Evolutionary conservation across 2,113 vertebrate species (phyloP).

Genomic region (Pan troglodytes): NHGRI_mPanTro3-v2.1_pri NC_072408.2:35691501-35692000

Average conservation of each 20-base stretch:
- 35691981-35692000: neutral
- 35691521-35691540: neutral
- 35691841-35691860: neutral
- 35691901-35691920: neutral
- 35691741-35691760: neutral
- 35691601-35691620: neutral
- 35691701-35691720: neutral
- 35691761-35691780: neutral
- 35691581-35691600: neutral
- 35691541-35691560: neutral
- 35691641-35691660: neutral
- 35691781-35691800: neutral
- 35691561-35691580: neutral
- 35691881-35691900: neutral
- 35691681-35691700: neutral
- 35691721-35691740: neutral
- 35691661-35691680: neutral
- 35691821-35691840: neutral
- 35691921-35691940: neutral
- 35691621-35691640: neutral
- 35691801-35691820: neutral
- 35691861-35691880: neutral
- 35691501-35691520: neutral
- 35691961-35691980: neutral
- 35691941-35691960: neutral